Base-by-base conservation (phyloP, 2,797 vertebrate species). In the Mallotus villosus region DNA sequence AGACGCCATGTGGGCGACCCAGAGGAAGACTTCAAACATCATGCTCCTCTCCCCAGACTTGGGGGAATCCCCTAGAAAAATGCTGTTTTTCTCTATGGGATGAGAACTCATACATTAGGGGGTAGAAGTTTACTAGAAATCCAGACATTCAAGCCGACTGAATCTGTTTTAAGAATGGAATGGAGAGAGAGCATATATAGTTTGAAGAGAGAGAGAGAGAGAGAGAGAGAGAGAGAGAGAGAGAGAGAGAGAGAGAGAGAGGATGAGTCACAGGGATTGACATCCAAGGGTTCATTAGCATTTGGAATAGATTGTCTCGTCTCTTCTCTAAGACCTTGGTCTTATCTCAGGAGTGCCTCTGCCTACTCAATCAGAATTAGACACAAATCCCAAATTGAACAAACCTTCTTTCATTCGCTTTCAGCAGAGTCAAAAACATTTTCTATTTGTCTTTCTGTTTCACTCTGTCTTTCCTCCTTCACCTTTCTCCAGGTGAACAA, bases 21-120 rank as follows among this genome's bases (percentile, higher is more conserved):
- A 58, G 69, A 78, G 77, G 73, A 79, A 75, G 72, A 59, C 27
- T 67, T 69, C 74, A 49, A 63, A 78, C 2, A 60, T 78, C 82
- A 78, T 32, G 3, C 34, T 66, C 62, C 71, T 74, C 27, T 60
- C n/a, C 25, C 25, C 60, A 55, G 8, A 49, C 24, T 24, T 6
- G 24, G 76, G 75, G 72, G 71, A 77, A 73, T 59, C 71, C 71
- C 24, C 25, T 53, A 70, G 16, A 70, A 84, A 72, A 34, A 0
- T 21, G 64, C 60, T 49, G 46, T 21, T 51, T 27, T 37, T 29
- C 22, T 46, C 49, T 16, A 49, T n/a, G 49, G 51, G 29, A 34
- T 51, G 64, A 66, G 7, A 24, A 66, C 6, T 25, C 5, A 49
- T 41, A 25, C 22, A 25, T 16, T 0, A 60, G 19, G 25, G 25